Conservation (phyloP, 37 sponge, comb jelly and placozoan species). For the Chondrilla cf. caribensis region DNA sequence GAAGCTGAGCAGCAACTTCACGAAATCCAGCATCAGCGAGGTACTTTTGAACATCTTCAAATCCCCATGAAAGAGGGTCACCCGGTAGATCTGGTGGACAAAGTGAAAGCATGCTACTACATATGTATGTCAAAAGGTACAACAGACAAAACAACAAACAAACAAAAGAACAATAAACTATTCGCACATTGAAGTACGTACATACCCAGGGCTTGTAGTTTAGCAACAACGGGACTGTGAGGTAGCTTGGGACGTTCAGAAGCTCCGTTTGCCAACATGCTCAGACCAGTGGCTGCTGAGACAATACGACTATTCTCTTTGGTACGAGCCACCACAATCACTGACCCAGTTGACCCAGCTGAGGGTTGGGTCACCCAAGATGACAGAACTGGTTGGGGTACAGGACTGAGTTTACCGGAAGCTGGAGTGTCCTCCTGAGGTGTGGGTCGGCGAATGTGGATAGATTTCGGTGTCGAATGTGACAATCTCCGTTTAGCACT, state of each 20-base stretch:
- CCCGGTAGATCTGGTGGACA: constrained; percentile 5
- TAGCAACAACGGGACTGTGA: not conserved
- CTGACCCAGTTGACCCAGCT: not conserved
- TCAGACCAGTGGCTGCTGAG: no score
- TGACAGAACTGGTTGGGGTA: constrained; percentile 1
- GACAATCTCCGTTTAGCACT: not conserved
- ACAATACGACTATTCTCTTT: not conserved
- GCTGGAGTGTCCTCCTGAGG: not conserved
- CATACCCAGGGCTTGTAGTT: not conserved
- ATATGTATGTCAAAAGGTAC: no score
- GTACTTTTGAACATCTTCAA: constrained; percentile 5
- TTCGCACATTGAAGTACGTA: not conserved
- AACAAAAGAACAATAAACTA: no score
- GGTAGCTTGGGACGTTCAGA: not conserved
- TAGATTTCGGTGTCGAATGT: not conserved
- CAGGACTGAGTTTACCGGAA: not conserved
- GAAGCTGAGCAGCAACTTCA: not conserved
- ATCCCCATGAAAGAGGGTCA: not conserved
- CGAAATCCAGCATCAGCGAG: not conserved
- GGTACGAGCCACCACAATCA: not conserved
- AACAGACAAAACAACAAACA: not conserved
- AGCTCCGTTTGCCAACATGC: not conserved
- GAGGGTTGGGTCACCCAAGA: not conserved
- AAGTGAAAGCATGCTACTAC: no score
- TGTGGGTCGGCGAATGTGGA: not conserved